A percentile compares a stretch with the other conserved stretches of the same genome.
Evolutionary conservation across 2,797 vertebrate species (phyloP).

Genomic region (Ibycter americanus): DNA sequence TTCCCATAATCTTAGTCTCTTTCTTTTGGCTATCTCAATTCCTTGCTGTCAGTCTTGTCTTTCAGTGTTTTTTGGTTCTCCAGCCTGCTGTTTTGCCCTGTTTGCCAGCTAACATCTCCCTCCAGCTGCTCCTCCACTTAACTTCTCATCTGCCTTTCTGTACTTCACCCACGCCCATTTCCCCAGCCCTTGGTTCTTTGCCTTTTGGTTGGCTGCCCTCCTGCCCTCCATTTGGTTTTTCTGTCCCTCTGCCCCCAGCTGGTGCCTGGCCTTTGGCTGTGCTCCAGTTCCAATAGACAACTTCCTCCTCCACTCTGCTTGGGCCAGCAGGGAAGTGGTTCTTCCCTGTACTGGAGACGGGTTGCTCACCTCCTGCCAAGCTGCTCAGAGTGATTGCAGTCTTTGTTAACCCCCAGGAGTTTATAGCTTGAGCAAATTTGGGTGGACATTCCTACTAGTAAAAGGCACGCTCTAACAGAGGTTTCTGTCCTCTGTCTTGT

Average conservation of each 20-base stretch:
- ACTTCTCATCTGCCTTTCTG: background rate
- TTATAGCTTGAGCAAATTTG: accelerated
- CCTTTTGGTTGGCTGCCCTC: background rate
- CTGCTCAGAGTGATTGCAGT: accelerated
- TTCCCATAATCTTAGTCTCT: background rate
- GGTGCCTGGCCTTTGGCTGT: accelerated
- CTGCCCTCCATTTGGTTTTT: accelerated
- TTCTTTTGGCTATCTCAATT: background rate
- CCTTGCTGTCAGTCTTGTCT: background rate
- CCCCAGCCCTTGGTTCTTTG: background rate
- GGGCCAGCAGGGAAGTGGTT: background rate
- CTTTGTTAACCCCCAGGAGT: background rate
- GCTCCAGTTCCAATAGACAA: background rate
- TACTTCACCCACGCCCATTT: accelerated
- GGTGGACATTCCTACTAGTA: background rate
- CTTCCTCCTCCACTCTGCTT: background rate
- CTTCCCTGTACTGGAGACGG: accelerated
- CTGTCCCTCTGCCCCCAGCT: background rate
- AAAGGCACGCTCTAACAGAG: background rate
- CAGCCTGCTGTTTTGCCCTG: background rate
- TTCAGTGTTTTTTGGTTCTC: background rate
- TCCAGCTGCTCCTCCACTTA: background rate
- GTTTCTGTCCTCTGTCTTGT: background rate
- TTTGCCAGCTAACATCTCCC: background rate
- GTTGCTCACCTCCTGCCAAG: background rate